These are phyloP conservation scores for Rynchops niger DNA, from an alignment of 2,113 vertebrate genomes.

Conservation along the genomic window DNA sequence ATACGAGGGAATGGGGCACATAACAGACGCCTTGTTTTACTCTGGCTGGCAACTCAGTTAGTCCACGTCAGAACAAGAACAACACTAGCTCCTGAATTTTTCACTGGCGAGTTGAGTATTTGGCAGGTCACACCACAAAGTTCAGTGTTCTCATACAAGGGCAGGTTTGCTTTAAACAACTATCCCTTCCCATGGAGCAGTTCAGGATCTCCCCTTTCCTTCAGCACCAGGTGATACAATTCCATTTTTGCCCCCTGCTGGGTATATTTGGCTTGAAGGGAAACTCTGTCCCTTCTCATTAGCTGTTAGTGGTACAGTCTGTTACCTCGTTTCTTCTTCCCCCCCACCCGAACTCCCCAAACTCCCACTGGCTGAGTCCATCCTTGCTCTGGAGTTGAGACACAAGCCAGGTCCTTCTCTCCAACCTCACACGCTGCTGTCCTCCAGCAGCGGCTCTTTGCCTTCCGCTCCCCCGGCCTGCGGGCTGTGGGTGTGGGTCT, in stretches of 20 bases:
- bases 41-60: neutral
- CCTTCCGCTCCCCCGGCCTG: slow-evolving; percentile 83
- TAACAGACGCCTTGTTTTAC: neutral
- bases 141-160: neutral
- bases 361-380: neutral
- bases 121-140: slow-evolving; percentile 3
- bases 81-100: neutral
- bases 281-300: neutral
- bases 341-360: neutral
- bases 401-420: neutral
- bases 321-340: neutral
- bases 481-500: slow-evolving; percentile 85
- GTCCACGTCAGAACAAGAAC: neutral
- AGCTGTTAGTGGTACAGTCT: neutral
- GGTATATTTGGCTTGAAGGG: slow-evolving; percentile 28
- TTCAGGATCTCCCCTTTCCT: neutral
- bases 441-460: slow-evolving; percentile 90
- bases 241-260: slow-evolving; percentile 3
- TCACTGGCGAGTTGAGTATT: neutral
- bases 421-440: slow-evolving; percentile 85
- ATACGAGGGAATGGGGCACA: neutral
- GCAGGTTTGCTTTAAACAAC: neutral
- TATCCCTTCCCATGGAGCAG: neutral
- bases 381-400: neutral
- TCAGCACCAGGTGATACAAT: neutral